Evolutionary conservation across 2,113 vertebrate genomes (phyloP).

Genomic region (Semnopithecus entellus): DNA sequence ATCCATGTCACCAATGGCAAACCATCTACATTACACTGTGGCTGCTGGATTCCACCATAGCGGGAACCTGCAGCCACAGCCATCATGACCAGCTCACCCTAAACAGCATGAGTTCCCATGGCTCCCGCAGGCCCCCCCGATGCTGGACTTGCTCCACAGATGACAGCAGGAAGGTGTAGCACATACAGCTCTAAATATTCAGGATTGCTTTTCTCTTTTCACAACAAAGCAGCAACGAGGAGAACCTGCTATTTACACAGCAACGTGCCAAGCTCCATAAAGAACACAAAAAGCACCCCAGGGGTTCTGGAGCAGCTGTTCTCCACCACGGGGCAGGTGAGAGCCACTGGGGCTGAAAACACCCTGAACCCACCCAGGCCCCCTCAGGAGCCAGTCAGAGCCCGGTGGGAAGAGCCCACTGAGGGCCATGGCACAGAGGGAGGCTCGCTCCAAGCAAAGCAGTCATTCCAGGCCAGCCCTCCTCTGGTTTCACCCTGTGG

Average conservation of each 20-base stretch:
- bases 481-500: neutral
- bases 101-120: neutral
- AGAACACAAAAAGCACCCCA: neutral
- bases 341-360: too few relatives aligned
- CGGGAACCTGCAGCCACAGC: neutral
- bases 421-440: neutral
- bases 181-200: too few relatives aligned
- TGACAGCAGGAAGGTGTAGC: too few relatives aligned
- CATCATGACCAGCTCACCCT: neutral
- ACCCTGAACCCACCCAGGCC: neutral
- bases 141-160: too few relatives aligned
- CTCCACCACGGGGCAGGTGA: too few relatives aligned
- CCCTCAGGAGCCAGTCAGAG: too few relatives aligned
- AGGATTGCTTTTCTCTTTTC: too few relatives aligned
- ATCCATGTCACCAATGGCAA: neutral
- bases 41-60: neutral
- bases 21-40: neutral
- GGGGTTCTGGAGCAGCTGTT: too few relatives aligned
- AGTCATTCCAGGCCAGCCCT: neutral
- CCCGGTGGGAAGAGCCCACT: neutral
- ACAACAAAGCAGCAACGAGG: neutral
- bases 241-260: neutral
- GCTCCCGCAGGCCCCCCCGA: too few relatives aligned
- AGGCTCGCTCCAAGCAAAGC: neutral
- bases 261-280: fast-evolving